Evolutionary conservation across 2,797 vertebrate genomes (phyloP).

Genomic region (Tamandua tetradactyla): DNA sequence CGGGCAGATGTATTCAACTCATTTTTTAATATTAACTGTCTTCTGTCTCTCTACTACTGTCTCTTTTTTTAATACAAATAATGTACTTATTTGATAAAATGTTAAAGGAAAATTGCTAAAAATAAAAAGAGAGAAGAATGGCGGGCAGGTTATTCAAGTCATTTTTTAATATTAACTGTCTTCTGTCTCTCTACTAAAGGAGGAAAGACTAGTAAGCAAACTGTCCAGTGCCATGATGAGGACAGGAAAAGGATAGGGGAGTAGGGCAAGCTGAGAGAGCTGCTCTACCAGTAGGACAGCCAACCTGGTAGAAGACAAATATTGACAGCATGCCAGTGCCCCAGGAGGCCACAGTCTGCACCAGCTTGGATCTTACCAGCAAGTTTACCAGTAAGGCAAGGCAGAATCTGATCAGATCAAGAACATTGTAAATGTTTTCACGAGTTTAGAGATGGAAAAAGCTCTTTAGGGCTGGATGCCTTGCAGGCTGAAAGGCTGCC

Average conservation of each 20-base stretch:
- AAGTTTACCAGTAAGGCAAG: not conserved
- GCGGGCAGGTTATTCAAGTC: not conserved
- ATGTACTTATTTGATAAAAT: no score
- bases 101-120: no score
- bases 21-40: not conserved
- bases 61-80: no score
- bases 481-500: not conserved
- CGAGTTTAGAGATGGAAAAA: not conserved
- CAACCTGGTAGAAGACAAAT: not conserved
- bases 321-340: not conserved
- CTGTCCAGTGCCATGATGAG: not conserved
- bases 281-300: not conserved
- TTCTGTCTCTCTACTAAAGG: not conserved
- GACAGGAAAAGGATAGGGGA: not conserved
- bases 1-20: not conserved
- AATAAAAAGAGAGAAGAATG: not conserved
- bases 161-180: not conserved
- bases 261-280: not conserved
- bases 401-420: slow-evolving; percentile 5
- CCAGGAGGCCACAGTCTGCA: not conserved
- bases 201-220: not conserved
- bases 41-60: not conserved
- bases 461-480: not conserved
- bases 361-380: not conserved
- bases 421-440: not conserved